Conservation (phyloP, 2,797 vertebrate species). For the Coregonus suidteri region DNA sequence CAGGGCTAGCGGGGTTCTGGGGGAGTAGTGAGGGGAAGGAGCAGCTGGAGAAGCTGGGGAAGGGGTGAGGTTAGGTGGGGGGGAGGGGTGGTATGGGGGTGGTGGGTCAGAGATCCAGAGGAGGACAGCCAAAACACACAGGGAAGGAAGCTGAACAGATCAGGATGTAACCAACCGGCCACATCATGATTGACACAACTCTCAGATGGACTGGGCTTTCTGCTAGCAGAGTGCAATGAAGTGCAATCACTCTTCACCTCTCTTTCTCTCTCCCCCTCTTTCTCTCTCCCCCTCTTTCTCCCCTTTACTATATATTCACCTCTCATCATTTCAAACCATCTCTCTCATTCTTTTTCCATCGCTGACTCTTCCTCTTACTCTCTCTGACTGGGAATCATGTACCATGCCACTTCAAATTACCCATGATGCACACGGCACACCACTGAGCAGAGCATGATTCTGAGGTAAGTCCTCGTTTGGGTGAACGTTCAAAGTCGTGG, state of each 20-base stretch:
- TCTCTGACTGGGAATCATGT: no score
- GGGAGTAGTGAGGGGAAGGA: constrained; percentile 22
- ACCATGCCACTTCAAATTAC: background rate
- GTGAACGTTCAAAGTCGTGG: constrained; percentile 39
- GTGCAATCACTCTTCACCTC: background rate
- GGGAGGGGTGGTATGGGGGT: background rate
- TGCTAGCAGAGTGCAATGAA: no score
- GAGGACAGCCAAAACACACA: constrained; percentile 21
- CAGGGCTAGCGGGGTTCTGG: background rate
- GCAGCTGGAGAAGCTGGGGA: background rate
- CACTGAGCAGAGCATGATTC: background rate
- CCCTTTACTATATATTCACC: background rate
- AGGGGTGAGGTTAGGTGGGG: no score
- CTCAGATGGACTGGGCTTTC: background rate
- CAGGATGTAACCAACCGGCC: constrained; percentile 29
- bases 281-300: background rate
- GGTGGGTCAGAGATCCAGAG: background rate
- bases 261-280: background rate
- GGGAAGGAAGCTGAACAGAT: constrained; percentile 20
- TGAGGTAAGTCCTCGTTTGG: background rate
- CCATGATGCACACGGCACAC: background rate
- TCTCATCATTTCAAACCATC: background rate
- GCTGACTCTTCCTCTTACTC: background rate
- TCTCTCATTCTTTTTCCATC: background rate
- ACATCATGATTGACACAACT: constrained; percentile 22